phyloP scores from a whole-genome alignment of 2,113 vertebrate genomes.

The Sinocyclocheilus anshuiensis region DNA sequence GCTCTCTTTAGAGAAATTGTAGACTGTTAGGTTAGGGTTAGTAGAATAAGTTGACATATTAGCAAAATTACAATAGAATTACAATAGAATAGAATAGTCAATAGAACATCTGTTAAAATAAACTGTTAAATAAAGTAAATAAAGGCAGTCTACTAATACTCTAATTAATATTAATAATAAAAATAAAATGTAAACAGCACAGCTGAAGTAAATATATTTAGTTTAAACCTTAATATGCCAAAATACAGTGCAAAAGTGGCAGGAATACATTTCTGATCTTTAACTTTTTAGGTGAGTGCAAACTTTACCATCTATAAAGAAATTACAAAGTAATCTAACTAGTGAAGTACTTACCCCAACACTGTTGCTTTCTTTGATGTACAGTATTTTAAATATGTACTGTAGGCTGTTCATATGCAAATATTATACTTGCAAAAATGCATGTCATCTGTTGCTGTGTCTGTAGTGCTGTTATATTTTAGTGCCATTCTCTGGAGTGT shows the following conservation, averaged over 20 bases:
- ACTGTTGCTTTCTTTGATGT: background rate
- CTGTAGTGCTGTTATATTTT: background rate
- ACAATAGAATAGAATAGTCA: too few relatives aligned
- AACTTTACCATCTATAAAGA: too few relatives aligned
- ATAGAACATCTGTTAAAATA: too few relatives aligned
- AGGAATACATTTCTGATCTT: background rate
- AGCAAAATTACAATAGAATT: too few relatives aligned
- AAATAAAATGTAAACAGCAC: too few relatives aligned
- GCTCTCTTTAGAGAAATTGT: too few relatives aligned
- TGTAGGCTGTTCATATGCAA: background rate
- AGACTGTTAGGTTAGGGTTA: too few relatives aligned
- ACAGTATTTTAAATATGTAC: background rate
- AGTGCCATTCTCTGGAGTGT: background rate
- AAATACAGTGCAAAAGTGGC: background rate
- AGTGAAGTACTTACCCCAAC: background rate
- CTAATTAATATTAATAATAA: too few relatives aligned
- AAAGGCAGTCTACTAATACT: too few relatives aligned
- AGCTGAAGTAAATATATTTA: background rate
- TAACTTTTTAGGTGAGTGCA: too few relatives aligned
- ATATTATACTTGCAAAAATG: background rate
- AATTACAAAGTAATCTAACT: background rate
- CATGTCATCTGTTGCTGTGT: background rate
- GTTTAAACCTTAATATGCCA: background rate
- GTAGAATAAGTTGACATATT: too few relatives aligned
- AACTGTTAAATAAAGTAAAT: too few relatives aligned